A percentile compares a stretch with the other conserved stretches of the same genome.
Evolutionary conservation across 1,140 invertebrate species (phyloP).

Genomic region (Atta cephalotes): DNA sequence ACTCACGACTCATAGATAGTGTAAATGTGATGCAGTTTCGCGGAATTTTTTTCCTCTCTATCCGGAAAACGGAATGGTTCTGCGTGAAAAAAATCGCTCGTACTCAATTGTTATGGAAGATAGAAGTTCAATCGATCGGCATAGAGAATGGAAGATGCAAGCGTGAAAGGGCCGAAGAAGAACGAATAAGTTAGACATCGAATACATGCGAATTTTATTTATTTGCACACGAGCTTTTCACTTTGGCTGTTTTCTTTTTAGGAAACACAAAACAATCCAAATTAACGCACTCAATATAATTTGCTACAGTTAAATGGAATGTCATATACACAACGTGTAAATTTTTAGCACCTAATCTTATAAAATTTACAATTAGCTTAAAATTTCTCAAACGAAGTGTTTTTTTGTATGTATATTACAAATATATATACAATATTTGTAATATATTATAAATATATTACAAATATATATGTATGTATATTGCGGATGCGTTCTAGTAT

Average conservation of each 20-base stretch:
- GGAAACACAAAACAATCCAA: too few species aligned
- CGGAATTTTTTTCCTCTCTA: constrained; percentile 50
- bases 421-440: too few species aligned
- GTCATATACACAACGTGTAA: too few species aligned
- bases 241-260: background rate
- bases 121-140: constrained; percentile 35
- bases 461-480: too few species aligned
- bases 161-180: background rate
- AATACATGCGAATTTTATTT: constrained; percentile 12
- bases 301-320: too few species aligned
- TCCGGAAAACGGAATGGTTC: constrained; percentile 17
- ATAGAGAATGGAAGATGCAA: background rate
- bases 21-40: constrained; percentile 40
- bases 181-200: constrained; percentile 8
- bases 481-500: too few species aligned
- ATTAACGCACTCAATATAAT: too few species aligned
- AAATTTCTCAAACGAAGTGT: too few species aligned
- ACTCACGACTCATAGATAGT: constrained; percentile 67
- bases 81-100: constrained; percentile 43
- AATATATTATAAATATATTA: too few species aligned
- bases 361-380: too few species aligned
- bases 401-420: too few species aligned
- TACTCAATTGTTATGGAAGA: constrained; percentile 40
- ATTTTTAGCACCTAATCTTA: too few species aligned
- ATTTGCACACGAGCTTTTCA: background rate